Base-by-base conservation (phyloP, 2,113 vertebrate genomes). In the Blennius ocellaris region DNA sequence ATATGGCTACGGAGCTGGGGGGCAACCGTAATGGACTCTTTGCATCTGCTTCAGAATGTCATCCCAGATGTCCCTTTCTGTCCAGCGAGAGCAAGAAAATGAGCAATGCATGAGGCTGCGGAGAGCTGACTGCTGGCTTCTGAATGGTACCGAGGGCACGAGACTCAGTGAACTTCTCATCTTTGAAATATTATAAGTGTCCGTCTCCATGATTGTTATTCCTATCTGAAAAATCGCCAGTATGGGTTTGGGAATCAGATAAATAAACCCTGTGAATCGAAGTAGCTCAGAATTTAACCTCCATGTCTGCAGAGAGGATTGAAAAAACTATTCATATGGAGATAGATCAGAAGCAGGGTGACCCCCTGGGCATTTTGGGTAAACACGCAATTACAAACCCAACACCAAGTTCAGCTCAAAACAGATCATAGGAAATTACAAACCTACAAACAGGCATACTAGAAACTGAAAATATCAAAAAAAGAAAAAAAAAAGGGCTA, bases 21-120 rank as follows among this genome's bases (percentile, higher is more conserved):
- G 81, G 59, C 81, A 50, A 66, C 21, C 10, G n/a, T 86, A 87
- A 90, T 85, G 85, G 81, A 87, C 68, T 83, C 81, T 69, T 56
- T 83, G 78, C 90, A 91, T 89, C 88, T 93, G 90, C 81, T 89
- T 76, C 71, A n/a, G 54, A 85, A 63, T 59, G 78, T 77, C 82
- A 73, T 63, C 80, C 67, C 88, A 92, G 84, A 85, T 85, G 90
- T 89, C 81, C 76, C 66, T 62, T 60, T 84, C 78, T 76, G 80
- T 84, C 79, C 64, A 16, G 74, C 55, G 76, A 12, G 54, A 84
- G 57, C 59, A 11, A 56, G 74, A 58, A 43, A 58, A 77, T 56
- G 69, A 84, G 57, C 67, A 63, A 50, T 30, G 15, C 2, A 12
- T 3, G 69, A 57, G 73, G 70, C 37, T 51, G 52, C 43, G 62